Evolutionary conservation across 2,113 vertebrate species (phyloP), one percentile per base, ranked within the genome.

Genomic region (Oenanthe melanoleuca): DNA sequence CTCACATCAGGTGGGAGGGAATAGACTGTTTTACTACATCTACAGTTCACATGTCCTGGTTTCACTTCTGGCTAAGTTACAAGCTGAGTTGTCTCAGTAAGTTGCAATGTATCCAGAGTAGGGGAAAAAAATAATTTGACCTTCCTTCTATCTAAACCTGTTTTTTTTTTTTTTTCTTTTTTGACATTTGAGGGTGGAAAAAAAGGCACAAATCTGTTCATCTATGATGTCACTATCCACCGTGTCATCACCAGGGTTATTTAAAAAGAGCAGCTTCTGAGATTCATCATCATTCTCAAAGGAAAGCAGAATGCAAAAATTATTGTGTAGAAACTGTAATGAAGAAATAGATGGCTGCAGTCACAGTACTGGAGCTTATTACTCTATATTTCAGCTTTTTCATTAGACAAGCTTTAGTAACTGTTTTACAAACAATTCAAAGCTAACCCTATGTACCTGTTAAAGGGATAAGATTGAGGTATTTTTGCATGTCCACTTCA

Each of bases 231-330:
- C 45, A 50, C 9, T 77, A 9, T 28, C 7, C 2, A 7, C 31
- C 0, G 0, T 31, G 22, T 56, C 42, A 86, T 59, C 28, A 45
- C 21, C 13, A 52, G 5, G 4, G 5, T 50, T 75, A 72, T 22
- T 90, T 52, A 28, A 64, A 28, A 64, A 86, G 52, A 56, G 25
- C 38, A 89, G 57, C 23, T 56, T 88, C 29, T 56, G 33, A 49
- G 33, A 65, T n/a, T 70, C 34, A 52, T 19, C 18, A n/a, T 66
- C 12, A 23, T 77, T 73, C 21, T 55, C 38, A 66, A 77, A 78
- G 8, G 59, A 80, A 57, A 50, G 4, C 0, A 80, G 33, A 85
- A 94, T 14, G 15, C 20, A 87, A 91, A 84, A 89, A 52, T 38
- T 72, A 60, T 25, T 75, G 15, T 60, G 25, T 22, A 66, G 44